Percentiles rank a stretch among this genome's conserved stretches.
phyloP scores from a whole-genome alignment of 2,797 vertebrate species.

The Limosa lapponica region DNA sequence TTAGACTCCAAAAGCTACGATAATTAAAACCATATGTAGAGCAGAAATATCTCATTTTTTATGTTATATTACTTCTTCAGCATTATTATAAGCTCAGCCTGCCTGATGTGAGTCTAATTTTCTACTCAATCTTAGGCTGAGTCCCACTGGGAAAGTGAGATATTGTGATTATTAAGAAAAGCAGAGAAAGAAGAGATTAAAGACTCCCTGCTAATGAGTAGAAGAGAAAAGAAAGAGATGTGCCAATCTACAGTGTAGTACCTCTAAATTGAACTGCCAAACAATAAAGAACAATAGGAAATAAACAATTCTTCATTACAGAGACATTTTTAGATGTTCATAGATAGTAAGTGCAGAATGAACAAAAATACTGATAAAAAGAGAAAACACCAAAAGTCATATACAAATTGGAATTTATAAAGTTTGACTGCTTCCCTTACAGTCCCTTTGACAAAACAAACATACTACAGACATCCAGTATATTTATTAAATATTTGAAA shows the following conservation, averaged over 20 bases:
- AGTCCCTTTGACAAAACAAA: background rate
- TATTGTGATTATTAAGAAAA: constrained; percentile 66
- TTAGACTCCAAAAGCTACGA: constrained; percentile 14
- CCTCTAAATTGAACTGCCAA: constrained; percentile 54
- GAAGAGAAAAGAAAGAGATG: constrained; percentile 38
- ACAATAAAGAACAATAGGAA: constrained; percentile 39
- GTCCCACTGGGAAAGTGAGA: constrained; percentile 63
- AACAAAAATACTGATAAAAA: background rate
- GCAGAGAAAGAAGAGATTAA: constrained; percentile 50
- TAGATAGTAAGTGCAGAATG: background rate
- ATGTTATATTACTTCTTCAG: constrained; percentile 60
- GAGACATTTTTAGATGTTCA: background rate
- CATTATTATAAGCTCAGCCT: constrained; percentile 40
- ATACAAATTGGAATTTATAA: background rate
- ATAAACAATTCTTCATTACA: constrained; percentile 46
- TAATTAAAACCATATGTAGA: constrained; percentile 28
- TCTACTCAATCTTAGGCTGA: constrained; percentile 61
- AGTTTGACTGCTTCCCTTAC: background rate
- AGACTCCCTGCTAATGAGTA: constrained; percentile 61
- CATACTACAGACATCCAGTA: background rate
- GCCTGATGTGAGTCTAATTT: constrained; percentile 64
- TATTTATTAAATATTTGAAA: background rate
- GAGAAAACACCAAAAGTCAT: background rate
- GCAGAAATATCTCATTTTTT: constrained; percentile 26
- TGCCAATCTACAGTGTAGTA: constrained; percentile 16